Percentiles rank a stretch among this genome's conserved stretches.
Conservation (phyloP, 2,113 vertebrate genomes). For the Origma solitaria region DNA sequence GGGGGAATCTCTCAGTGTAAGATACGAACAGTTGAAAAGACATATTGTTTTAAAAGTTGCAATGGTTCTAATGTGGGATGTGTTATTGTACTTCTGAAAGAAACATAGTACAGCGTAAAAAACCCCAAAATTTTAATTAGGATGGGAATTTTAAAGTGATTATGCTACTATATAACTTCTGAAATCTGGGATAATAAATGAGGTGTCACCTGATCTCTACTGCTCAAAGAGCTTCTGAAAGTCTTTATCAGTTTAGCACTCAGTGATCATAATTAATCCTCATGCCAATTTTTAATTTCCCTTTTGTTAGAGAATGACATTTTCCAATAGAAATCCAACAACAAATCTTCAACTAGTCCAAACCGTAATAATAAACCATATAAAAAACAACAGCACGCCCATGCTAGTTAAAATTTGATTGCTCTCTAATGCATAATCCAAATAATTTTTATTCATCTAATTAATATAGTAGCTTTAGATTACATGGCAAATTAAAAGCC, state of each 20-base stretch:
- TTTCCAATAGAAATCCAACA: background rate
- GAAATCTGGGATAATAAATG: background rate
- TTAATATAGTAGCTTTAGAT: slow-evolving; percentile 5
- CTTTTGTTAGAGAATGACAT: background rate
- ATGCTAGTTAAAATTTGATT: background rate
- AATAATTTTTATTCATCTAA: background rate
- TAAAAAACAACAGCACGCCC: background rate
- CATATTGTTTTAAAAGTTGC: background rate
- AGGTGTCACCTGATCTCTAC: background rate
- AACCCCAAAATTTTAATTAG: background rate
- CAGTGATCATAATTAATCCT: background rate
- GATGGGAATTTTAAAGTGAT: background rate
- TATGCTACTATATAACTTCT: background rate
- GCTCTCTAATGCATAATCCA: background rate
- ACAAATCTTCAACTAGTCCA: background rate
- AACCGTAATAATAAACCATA: background rate
- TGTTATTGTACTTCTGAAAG: background rate
- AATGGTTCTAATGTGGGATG: background rate
- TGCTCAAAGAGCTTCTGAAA: background rate
- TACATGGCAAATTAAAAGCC: slow-evolving; percentile 16
- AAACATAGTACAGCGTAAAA: background rate
- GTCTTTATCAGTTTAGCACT: background rate
- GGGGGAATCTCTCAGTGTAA: background rate
- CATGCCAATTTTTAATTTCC: background rate
- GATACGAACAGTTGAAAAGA: background rate